Evolutionary conservation across 1,140 invertebrate species (phyloP), one percentile per base, ranked within the genome.

Genomic region (Anastrepha obliqua): DNA sequence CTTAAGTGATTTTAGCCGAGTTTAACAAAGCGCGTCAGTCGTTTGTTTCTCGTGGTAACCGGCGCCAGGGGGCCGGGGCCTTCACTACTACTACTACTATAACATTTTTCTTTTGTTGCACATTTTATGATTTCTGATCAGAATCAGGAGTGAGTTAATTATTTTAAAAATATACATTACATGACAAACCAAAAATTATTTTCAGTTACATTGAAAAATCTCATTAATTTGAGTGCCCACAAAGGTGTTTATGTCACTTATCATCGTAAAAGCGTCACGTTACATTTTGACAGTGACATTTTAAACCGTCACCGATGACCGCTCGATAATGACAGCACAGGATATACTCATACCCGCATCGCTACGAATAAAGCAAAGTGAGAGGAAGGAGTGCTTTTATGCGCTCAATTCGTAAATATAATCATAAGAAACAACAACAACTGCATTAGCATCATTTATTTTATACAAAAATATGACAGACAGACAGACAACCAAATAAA

Each of bases 241-340:
- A n/a, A n/a, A n/a, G n/a, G n/a, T n/a, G n/a, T n/a, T n/a, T n/a
- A n/a, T n/a, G 70, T 47, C 44, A 51, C 44, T 29, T 55, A 20
- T 20, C 13, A 29, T 44, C n/a, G 20, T 47, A n/a, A 74, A 39
- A 17, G 17, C 39, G 39, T 6, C 67, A 11, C n/a, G 64, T 5
- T 67, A 8, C 74, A 81, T 81, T 81, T 81, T 81, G 74, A 81
- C 74, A 81, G 74, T 81, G 74, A 81, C 47, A 81, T 55, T 20
- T 55, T 74, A 74, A 74, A 74, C 42, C 55, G 74, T 81, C 74
- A 81, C 44, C 29, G 70, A 74, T 51, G 74, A 55, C 47, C 74
- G n/a, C 74, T 55, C 47, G 47, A 51, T 55, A 81, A 81, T 81
- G 74, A 20, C 74, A 81, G 17, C 13, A 17, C 42, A n/a, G 64